A percentile compares a stretch with the other conserved stretches of the same genome.
Conservation (phyloP, 1,140 invertebrate genomes). For the Drosophila kurseongensis region DNA sequence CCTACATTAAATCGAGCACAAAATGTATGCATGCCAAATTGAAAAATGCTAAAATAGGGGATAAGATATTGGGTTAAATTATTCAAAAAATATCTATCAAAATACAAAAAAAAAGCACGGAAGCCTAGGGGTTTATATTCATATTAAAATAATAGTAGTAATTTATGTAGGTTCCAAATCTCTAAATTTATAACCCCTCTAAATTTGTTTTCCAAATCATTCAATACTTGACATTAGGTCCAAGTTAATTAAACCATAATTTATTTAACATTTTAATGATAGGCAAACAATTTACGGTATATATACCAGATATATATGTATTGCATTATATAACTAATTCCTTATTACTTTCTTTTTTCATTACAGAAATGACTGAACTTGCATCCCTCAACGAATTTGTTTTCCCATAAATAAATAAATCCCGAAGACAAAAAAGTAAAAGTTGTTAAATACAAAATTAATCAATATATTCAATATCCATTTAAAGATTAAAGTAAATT, state of each 20-base stretch:
- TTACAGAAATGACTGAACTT: slow-evolving; percentile 58
- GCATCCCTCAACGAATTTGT: slow-evolving; percentile 16
- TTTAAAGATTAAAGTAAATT: slow-evolving; percentile 61
- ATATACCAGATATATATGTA: neutral
- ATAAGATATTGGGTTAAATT: slow-evolving; percentile 7
- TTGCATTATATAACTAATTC: slow-evolving; percentile 12
- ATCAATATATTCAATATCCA: slow-evolving; percentile 54
- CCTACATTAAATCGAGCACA: slow-evolving; percentile 71
- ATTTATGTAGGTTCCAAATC: too few species aligned
- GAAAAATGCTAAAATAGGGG: slow-evolving; percentile 34
- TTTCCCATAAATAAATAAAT: slow-evolving; percentile 38
- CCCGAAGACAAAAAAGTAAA: slow-evolving; percentile 20
- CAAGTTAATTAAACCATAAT: too few species aligned
- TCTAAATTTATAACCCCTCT: too few species aligned
- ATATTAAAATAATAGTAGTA: too few species aligned
- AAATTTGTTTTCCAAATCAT: too few species aligned
- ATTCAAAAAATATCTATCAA: neutral
- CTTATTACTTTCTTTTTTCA: neutral
- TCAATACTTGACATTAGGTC: too few species aligned
- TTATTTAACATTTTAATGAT: too few species aligned
- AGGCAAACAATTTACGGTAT: neutral
- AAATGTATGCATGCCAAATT: slow-evolving; percentile 66
- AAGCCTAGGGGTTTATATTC: too few species aligned
- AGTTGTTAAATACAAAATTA: slow-evolving; percentile 43
- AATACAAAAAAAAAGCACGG: too few species aligned